Base-by-base conservation (phyloP, 2,797 vertebrate genomes). In the Falco berigora region DNA sequence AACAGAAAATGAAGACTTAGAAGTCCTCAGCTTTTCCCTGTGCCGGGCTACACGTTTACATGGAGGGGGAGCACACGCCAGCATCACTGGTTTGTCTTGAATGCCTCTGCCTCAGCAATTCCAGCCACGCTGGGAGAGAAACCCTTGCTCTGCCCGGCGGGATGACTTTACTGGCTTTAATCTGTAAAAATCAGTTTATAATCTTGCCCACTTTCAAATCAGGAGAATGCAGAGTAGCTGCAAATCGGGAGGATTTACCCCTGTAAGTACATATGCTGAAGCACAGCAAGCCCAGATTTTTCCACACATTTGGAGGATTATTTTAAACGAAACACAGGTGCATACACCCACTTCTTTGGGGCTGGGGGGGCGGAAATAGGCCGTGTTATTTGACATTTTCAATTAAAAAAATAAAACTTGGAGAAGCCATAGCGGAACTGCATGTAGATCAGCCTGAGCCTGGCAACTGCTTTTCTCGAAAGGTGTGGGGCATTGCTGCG, bases 261-360 rank as follows among this genome's bases (percentile, higher is more conserved):
- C 0, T 55, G 21, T 59, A 52, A 59, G 32, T 74, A 1, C 19
- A 18, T 50, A 30, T 20, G 36, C 75, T 90, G 12, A 85, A 80
- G 61, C 21, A 16, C 68, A 44, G 23, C 32, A 4, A 75, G 64
- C 64, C 62, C 89, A 91, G 89, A 91, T 87, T 92, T 79, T 82
- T 68, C 80, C 75, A 68, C 56, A 7, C 34, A 9, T 58, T 80
- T 49, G 50, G 79, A 80, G 73, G 68, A 63, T 94, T 92, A 90
- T 94, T 96, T 92, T 69, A 81, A 88, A 69, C 83, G 63, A 44
- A 83, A 62, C 79, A 10, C 85, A 92, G 92, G 95, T 95, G 73
- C 91, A 59, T 30, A 47, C 91, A 38, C 92, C 85, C 58, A 86
- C 92, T 68, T 63, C 49, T 77, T 77, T 8, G 6, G 20, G 30